Evolutionary conservation across 92 coral and sea anemone species (phyloP).

Genomic region (Umimayanthus chanpuru): DNA sequence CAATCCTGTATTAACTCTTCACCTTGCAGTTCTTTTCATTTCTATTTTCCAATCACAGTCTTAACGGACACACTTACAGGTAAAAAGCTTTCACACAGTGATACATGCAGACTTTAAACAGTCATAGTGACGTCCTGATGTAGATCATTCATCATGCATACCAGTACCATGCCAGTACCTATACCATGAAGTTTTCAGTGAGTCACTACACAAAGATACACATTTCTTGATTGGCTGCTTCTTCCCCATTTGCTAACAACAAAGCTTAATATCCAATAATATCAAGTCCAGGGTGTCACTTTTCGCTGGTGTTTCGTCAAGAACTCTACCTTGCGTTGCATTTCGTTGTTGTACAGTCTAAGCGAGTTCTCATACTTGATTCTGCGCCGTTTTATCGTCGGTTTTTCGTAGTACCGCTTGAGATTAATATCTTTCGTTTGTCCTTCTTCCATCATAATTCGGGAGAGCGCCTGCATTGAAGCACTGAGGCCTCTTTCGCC

Average conservation of each 20-base stretch:
- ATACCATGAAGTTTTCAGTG: not conserved
- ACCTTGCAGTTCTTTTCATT: too few species aligned
- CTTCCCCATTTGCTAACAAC: not conserved
- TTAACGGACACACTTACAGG: too few species aligned
- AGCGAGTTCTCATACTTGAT: conserved; percentile 86
- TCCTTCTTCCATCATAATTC: conserved; percentile 80
- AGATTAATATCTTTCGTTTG: conserved; percentile 88
- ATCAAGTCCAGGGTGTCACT: conserved; percentile 92
- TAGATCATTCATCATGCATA: too few species aligned
- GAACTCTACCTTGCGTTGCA: conserved; percentile 86
- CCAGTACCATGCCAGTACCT: too few species aligned
- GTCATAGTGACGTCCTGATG: too few species aligned
- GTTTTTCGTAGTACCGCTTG: conserved; percentile 90
- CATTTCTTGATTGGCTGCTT: not conserved
- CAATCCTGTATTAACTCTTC: too few species aligned
- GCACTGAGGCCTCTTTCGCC: conserved; percentile 76
- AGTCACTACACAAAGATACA: not conserved
- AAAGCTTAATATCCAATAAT: not conserved
- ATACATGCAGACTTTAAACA: too few species aligned
- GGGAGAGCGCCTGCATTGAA: conserved; percentile 73
- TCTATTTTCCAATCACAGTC: too few species aligned
- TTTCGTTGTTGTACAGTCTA: conserved; percentile 85
- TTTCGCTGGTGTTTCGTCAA: conserved; percentile 83
- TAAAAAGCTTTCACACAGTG: too few species aligned
- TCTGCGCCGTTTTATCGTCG: conserved; percentile 91